Evolutionary conservation across 2,888 invertebrate genomes (phyloP).

Genomic region (Drosophila parthenogenetica): DNA sequence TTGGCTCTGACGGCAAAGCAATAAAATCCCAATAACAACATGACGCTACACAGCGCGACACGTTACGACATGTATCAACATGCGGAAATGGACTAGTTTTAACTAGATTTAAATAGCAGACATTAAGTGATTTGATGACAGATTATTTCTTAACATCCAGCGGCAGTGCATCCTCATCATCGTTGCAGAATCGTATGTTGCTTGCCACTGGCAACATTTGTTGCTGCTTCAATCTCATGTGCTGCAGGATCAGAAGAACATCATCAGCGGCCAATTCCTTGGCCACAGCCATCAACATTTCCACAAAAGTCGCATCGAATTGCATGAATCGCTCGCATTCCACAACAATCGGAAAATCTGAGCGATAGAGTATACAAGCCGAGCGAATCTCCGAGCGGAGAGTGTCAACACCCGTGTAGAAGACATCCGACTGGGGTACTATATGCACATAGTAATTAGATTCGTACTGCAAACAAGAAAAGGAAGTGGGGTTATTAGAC

Average conservation of each 20-base stretch:
- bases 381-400: conserved; percentile 87
- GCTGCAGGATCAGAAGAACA: conserved; percentile 85
- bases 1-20: conserved; percentile 14
- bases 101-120: conserved; percentile 1
- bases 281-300: conserved; percentile 87
- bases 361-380: conserved; percentile 85
- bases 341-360: conserved; percentile 86
- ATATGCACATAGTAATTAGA: conserved; percentile 86
- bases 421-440: conserved; percentile 88
- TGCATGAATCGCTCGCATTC: conserved; percentile 88
- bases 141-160: conserved; percentile 37
- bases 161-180: conserved; percentile 37
- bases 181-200: conserved; percentile 73
- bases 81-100: conserved; percentile 15
- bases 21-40: conserved; percentile 17
- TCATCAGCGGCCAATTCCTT: conserved; percentile 86
- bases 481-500: no score
- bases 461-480: conserved; percentile 84
- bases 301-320: conserved; percentile 89
- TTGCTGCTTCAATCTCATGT: conserved; percentile 67
- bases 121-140: background rate
- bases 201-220: conserved; percentile 62
- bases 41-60: background rate
- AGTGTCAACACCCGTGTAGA: conserved; percentile 90
- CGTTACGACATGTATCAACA: conserved; percentile 23